These are phyloP conservation scores for Melanargia galathea DNA, from an alignment of 2,888 invertebrate genomes.

Conservation along the genomic window DNA sequence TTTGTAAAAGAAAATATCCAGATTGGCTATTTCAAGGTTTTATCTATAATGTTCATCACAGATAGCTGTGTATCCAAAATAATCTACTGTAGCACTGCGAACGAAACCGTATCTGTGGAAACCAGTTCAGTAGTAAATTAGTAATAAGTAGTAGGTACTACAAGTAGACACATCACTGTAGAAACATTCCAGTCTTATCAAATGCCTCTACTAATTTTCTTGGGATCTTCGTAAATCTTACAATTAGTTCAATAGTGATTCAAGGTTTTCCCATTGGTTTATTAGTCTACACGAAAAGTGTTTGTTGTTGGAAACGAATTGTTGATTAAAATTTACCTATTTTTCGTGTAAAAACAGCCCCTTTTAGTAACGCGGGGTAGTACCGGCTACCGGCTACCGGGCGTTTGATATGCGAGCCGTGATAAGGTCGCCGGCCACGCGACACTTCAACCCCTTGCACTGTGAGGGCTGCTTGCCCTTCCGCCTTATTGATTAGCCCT, in stretches of 20 bases:
- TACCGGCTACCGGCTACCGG: too few species aligned
- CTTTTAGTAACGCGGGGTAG: constrained; percentile 50
- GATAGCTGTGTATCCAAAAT: too few species aligned
- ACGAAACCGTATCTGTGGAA: too few species aligned
- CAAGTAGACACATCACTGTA: too few species aligned
- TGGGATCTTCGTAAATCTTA: neutral
- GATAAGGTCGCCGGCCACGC: constrained; percentile 75
- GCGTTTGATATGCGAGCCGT: constrained; percentile 75
- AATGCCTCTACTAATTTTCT: too few species aligned
- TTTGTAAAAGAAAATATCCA: too few species aligned
- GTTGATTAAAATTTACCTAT: constrained; percentile 21
- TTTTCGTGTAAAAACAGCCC: constrained; percentile 29
- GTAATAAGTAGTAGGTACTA: too few species aligned
- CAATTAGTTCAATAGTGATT: constrained; percentile 4
- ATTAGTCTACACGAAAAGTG: constrained; percentile 19
- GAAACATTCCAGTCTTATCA: too few species aligned
- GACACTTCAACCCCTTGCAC: constrained; percentile 77
- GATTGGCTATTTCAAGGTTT: too few species aligned
- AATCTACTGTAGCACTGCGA: too few species aligned
- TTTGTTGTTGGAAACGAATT: constrained; percentile 23
- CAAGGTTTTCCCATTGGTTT: constrained; percentile 21
- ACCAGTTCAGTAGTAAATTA: too few species aligned
- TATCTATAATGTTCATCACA: too few species aligned
- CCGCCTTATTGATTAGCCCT: constrained; percentile 79
- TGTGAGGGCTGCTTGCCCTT: constrained; percentile 74